Base-by-base conservation (phyloP, 1,140 invertebrate genomes). In the Gonatopus flavifemur region DNA sequence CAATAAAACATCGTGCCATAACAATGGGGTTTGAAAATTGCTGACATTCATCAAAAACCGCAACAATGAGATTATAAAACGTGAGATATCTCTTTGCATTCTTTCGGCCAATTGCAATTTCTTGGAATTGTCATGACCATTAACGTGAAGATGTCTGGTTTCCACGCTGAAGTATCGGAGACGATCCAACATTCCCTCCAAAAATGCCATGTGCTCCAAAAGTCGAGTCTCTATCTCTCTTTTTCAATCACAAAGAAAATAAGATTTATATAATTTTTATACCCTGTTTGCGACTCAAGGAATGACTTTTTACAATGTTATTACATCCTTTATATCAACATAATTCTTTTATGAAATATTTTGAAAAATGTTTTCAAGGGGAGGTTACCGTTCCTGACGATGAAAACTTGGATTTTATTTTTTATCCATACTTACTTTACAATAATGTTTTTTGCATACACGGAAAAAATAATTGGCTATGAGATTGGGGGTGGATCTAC, bases 171-270 rank as follows among this genome's bases (percentile, higher is more conserved):
- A 79, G 55, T 84, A 76, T 8, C 87, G 81, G 24, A 94, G 73
- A 39, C 88, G 82, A 62, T 89, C 86, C 21, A 94, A 69, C 65
- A 91, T 83, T 3, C 86, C 82, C 72, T 94, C 91, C 12, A 95
- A 69, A 18, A 94, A 74, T 0, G 88, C 82, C 32, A 90, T 88
- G 60, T 93, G 89, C 46, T 93, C 88, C 69, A 93, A 84, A 48
- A 92, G 83, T 57, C 88, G 88, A 25, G 78, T 67, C 32, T 87
- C 79, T 70, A 87, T 80, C 55, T 83, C 80, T 64, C 86, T 81
- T 54, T 9, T 65, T 65, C 57, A 22, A 53, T 20, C 45, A 38
- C 31, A 4, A 28, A 30, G 24, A 57, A 41, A 5, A 22, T 40
- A 6, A 32, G 25, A n/a, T n/a, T n/a, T n/a, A n/a, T n/a, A n/a